Conservation (phyloP, 1,140 invertebrate genomes). For the Drosophila tani region DNA sequence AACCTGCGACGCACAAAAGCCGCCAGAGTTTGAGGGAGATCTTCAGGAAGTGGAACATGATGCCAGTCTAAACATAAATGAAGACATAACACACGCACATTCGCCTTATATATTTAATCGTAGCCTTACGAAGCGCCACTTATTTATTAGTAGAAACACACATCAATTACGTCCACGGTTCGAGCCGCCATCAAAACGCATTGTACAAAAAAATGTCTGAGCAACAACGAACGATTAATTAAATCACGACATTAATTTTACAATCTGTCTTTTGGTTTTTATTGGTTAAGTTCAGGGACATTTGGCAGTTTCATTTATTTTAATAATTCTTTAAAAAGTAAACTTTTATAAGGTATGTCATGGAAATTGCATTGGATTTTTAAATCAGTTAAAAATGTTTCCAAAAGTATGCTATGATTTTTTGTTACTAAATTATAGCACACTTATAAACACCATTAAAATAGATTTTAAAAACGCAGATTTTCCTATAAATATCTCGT, state of each 20-base stretch:
- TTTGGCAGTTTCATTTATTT: too few relatives aligned
- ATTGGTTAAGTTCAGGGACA: background rate
- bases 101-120: conserved; percentile 47
- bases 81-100: conserved; percentile 27
- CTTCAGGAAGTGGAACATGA: background rate
- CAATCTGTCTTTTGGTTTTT: background rate
- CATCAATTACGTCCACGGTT: conserved; percentile 51
- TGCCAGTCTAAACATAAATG: background rate
- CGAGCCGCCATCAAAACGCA: conserved; percentile 49
- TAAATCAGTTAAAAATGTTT: too few relatives aligned
- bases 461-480: too few relatives aligned
- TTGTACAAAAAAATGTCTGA: conserved; percentile 78
- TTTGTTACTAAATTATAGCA: too few relatives aligned
- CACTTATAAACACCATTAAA: too few relatives aligned
- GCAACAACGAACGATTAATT: conserved; percentile 40
- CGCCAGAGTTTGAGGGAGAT: conserved; percentile 54
- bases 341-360: too few relatives aligned
- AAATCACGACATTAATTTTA: conserved; percentile 12
- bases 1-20: conserved; percentile 85
- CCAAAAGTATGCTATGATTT: too few relatives aligned
- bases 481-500: too few relatives aligned
- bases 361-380: too few relatives aligned
- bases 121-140: conserved; percentile 47
- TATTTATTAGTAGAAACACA: conserved; percentile 65
- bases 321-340: too few relatives aligned